Percentiles rank a stretch among this genome's conserved stretches.
Conservation (phyloP, 2,888 invertebrate species). For the Endotricha flammealis region DNA sequence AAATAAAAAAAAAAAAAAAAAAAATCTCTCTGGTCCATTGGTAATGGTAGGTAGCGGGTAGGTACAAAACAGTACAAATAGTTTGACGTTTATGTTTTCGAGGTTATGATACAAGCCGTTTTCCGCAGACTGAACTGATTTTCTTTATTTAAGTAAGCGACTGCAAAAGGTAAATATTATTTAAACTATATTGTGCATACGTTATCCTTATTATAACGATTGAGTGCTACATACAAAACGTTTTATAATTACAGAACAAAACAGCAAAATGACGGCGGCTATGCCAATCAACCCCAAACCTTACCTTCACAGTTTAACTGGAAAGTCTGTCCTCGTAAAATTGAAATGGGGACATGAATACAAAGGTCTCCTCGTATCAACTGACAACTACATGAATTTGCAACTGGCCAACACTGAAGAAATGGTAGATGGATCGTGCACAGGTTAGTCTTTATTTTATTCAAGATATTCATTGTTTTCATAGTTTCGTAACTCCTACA, state of each 20-base stretch:
- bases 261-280: conserved; percentile 84
- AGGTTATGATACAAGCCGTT: no score
- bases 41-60: no score
- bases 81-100: no score
- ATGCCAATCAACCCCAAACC: conserved; percentile 99
- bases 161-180: no score
- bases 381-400: conserved; percentile 99
- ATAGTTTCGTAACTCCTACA: conserved; percentile 8
- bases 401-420: conserved; percentile 99
- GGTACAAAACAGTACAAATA: no score
- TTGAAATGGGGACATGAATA: conserved; percentile 99
- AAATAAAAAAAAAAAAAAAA: no score
- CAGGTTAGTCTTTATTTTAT: conserved; percentile 78
- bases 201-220: no score
- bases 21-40: no score
- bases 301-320: conserved; percentile 97
- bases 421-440: conserved; percentile 93
- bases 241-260: conserved; percentile 2
- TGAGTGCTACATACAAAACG: no score
- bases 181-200: no score
- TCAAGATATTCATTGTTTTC: background rate
- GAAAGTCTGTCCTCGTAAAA: conserved; percentile 98
- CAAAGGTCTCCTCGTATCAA: conserved; percentile 97
- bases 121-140: no score
- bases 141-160: no score